Evolutionary conservation across 2,888 invertebrate species (phyloP).

Genomic region (Ptilodon capucinus): DNA sequence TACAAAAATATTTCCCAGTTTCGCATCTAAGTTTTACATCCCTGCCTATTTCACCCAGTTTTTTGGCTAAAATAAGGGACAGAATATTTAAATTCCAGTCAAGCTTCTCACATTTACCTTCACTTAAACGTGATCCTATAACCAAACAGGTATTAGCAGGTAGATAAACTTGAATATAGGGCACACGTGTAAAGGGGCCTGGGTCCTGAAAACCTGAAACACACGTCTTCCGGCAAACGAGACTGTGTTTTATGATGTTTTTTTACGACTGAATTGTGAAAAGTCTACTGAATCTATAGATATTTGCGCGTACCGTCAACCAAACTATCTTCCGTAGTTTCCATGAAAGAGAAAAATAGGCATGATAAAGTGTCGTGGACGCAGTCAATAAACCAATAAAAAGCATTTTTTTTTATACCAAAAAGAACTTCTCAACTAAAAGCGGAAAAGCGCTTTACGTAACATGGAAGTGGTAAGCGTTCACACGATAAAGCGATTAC

Average conservation of each 20-base stretch:
- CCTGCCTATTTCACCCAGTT: not conserved
- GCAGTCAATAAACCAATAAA: no score
- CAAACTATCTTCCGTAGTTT: no score
- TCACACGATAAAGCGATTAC: slow-evolving; percentile 30
- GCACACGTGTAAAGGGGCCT: slow-evolving; percentile 3
- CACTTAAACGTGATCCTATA: slow-evolving; percentile 17
- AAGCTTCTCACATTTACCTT: slow-evolving; percentile 3
- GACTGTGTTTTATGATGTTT: slow-evolving; percentile 13
- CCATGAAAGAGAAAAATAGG: no score
- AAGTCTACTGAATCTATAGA: not conserved
- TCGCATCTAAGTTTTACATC: not conserved
- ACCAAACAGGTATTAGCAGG: slow-evolving; percentile 9
- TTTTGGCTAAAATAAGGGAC: slow-evolving; percentile 5
- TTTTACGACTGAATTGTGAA: not conserved
- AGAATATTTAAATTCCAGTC: slow-evolving; percentile 14
- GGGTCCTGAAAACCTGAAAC: slow-evolving; percentile 2
- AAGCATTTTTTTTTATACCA: no score
- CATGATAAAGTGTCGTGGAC: no score
- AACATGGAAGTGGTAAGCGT: slow-evolving; percentile 1
- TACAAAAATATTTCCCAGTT: not conserved
- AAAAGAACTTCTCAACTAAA: not conserved
- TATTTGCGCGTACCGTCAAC: no score
- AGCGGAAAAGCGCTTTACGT: slow-evolving; percentile 16
- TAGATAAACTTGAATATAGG: slow-evolving; percentile 3
- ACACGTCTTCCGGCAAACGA: slow-evolving; percentile 10